Conservation (phyloP, 2,797 vertebrate species). For the Liparis tanakae region DNA sequence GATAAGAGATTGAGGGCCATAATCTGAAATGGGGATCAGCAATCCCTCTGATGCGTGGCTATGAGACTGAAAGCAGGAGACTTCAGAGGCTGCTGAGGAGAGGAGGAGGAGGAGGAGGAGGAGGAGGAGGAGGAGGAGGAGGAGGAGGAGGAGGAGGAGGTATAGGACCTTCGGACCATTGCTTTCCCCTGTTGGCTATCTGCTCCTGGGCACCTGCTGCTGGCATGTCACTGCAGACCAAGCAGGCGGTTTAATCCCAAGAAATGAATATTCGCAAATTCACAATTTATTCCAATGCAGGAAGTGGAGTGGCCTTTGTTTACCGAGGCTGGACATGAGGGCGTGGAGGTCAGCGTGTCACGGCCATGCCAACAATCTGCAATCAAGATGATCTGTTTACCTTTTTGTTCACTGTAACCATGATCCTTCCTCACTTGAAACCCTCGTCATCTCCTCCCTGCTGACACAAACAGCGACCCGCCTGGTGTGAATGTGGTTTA, state of each 20-base stretch:
- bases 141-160: slow-evolving; percentile 29
- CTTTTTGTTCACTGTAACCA: not conserved
- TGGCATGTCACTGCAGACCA: slow-evolving; percentile 23
- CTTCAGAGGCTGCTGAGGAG: slow-evolving; percentile 60
- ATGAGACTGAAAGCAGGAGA: slow-evolving; percentile 79
- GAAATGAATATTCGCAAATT: not conserved
- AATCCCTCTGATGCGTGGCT: slow-evolving; percentile 81
- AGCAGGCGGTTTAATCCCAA: too few relatives aligned
- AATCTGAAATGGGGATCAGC: slow-evolving; percentile 88
- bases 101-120: slow-evolving; percentile 55
- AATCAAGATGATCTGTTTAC: not conserved
- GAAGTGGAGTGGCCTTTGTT: not conserved
- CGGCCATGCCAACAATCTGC: not conserved
- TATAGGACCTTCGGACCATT: slow-evolving; percentile 21
- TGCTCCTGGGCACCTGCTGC: slow-evolving; percentile 30
- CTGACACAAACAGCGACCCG: too few relatives aligned
- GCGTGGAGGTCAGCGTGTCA: not conserved
- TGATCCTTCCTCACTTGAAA: not conserved
- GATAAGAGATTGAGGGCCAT: slow-evolving; percentile 83
- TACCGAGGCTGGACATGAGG: not conserved
- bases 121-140: slow-evolving; percentile 55
- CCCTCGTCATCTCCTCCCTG: too few relatives aligned
- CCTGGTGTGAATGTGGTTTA: too few relatives aligned
- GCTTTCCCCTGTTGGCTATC: slow-evolving; percentile 26
- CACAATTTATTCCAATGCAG: not conserved